Evolutionary conservation across 2,888 invertebrate species (phyloP).

Genomic region (Hyalella azteca): DNA sequence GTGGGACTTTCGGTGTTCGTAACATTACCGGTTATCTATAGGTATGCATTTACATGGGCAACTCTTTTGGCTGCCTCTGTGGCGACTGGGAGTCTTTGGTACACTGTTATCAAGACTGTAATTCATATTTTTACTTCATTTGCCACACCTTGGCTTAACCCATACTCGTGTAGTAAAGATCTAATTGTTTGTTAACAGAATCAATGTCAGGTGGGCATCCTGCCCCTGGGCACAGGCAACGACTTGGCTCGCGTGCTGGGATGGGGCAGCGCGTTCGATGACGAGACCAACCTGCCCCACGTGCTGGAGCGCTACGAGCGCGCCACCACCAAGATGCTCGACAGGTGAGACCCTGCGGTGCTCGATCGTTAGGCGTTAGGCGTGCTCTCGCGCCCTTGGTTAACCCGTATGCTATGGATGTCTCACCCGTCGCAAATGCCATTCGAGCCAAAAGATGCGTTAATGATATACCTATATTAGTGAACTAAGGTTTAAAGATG

Average conservation of each 20-base stretch:
- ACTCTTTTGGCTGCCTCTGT: conserved; percentile 34
- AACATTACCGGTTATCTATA: too few relatives aligned
- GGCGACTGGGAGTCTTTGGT: background rate
- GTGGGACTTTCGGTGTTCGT: too few relatives aligned
- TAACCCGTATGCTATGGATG: background rate
- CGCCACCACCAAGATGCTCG: conserved; percentile 97
- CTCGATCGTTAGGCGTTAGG: background rate
- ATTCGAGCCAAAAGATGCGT: too few relatives aligned
- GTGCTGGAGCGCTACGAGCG: conserved; percentile 92
- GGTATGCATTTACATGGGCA: too few relatives aligned
- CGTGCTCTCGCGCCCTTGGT: background rate
- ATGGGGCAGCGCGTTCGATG: conserved; percentile 96
- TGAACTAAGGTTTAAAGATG: too few relatives aligned
- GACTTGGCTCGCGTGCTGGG: conserved; percentile 93
- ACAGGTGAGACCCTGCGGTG: conserved; percentile 69
- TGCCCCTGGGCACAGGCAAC: conserved; percentile 95
- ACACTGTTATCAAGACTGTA: background rate
- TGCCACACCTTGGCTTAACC: background rate
- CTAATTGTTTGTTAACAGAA: conserved; percentile 69
- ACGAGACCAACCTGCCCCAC: conserved; percentile 89
- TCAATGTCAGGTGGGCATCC: conserved; percentile 91
- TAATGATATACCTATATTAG: too few relatives aligned
- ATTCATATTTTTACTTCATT: background rate
- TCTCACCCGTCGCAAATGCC: too few relatives aligned
- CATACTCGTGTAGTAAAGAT: too few relatives aligned